A percentile compares a stretch with the other conserved stretches of the same genome.
Evolutionary conservation across 2,888 invertebrate species (phyloP).

Genomic region (Xylota segnis): DNA sequence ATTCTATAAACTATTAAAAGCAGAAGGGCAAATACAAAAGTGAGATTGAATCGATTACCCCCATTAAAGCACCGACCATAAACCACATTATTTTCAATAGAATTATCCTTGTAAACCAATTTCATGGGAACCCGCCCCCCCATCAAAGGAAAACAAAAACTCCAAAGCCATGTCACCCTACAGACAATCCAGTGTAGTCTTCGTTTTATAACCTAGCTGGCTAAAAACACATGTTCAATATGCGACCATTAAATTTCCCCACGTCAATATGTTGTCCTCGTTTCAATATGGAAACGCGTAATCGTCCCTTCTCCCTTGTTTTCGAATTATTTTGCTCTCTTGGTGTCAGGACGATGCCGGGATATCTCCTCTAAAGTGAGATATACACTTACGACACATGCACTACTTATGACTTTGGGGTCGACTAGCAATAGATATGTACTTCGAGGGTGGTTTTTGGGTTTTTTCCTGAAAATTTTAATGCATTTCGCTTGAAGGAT

Average conservation of each 20-base stretch:
- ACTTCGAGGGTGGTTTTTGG: not conserved
- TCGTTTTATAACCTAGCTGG: constrained; percentile 31
- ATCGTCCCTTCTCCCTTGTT: constrained; percentile 29
- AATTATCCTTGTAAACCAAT: constrained; percentile 55
- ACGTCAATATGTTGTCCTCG: constrained; percentile 42
- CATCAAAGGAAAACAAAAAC: not conserved
- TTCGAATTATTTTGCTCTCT: constrained; percentile 20
- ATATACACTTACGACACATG: no score
- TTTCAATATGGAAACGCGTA: constrained; percentile 34
- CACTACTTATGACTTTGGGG: constrained; percentile 9
- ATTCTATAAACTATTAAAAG: not conserved
- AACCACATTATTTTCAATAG: constrained; percentile 47
- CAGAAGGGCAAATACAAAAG: constrained; percentile 3
- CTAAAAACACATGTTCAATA: constrained; percentile 57
- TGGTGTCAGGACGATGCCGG: constrained; percentile 3
- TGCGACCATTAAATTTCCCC: constrained; percentile 53
- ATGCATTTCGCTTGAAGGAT: constrained; percentile 11
- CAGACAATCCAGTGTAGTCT: constrained; percentile 40
- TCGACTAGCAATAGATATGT: no score
- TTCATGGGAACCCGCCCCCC: constrained; percentile 47
- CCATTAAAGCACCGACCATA: constrained; percentile 39
- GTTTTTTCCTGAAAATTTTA: not conserved
- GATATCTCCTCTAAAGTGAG: constrained; percentile 11
- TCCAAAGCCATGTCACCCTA: constrained; percentile 8
- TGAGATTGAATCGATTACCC: constrained; percentile 40